A percentile compares a stretch with the other conserved stretches of the same genome.
These are phyloP conservation scores for Brachyhypopomus occidentalis DNA, from an alignment of 2,113 vertebrate genomes.

Conservation along the genomic window DNA sequence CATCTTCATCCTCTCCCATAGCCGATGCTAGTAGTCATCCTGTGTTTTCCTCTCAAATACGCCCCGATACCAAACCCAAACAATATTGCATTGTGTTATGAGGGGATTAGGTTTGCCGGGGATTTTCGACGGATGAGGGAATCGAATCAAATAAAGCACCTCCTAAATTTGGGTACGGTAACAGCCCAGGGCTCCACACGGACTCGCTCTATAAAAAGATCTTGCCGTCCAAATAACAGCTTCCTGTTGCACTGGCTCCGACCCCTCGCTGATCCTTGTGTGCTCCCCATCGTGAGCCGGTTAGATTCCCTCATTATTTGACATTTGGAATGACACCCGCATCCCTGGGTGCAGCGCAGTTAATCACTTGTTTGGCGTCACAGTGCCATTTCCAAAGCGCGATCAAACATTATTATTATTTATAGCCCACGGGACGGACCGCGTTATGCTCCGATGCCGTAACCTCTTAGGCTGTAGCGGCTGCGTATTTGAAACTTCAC, in stretches of 20 bases:
- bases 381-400: neutral
- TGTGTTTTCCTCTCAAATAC: conserved; percentile 1
- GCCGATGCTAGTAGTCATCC: neutral
- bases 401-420: neutral
- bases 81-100: conserved; percentile 6
- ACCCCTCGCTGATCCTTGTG: conserved; percentile 24
- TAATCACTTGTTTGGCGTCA: neutral
- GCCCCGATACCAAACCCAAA: conserved; percentile 7
- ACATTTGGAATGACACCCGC: neutral
- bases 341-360: neutral
- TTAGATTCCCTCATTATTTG: conserved; percentile 24
- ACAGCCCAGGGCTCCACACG: conserved; percentile 40
- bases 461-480: neutral
- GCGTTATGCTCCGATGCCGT: neutral
- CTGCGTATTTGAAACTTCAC: conserved; percentile 22
- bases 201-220: conserved; percentile 53
- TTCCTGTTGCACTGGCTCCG: conserved; percentile 14
- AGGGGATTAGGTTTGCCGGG: conserved; percentile 37
- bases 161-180: conserved; percentile 44
- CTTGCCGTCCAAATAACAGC: conserved; percentile 33
- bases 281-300: neutral
- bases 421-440: neutral
- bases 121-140: conserved; percentile 26
- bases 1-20: neutral
- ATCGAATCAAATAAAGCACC: conserved; percentile 38